A percentile compares a stretch with the other conserved stretches of the same genome.
These are phyloP conservation scores for Sphenopsis melanotis DNA, from an alignment of 2,797 vertebrate species.

Conservation along the genomic window DNA sequence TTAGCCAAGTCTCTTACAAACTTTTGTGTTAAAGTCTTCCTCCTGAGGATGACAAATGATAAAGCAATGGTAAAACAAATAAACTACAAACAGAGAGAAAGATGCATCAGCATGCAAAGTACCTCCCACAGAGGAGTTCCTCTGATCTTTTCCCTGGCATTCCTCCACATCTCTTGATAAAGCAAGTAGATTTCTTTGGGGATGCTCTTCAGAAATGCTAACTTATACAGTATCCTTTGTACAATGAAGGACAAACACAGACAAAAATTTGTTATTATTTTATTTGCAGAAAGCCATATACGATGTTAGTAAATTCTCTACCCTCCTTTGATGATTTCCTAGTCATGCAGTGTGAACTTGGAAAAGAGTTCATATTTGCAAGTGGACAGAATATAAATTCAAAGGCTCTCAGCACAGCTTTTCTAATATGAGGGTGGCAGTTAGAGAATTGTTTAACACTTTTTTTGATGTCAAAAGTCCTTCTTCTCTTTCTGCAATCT, in stretches of 20 bases:
- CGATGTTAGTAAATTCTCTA: background rate
- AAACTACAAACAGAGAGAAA: background rate
- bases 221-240: background rate
- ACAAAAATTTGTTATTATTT: background rate
- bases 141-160: background rate
- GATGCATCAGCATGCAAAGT: background rate
- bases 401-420: background rate
- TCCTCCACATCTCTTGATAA: background rate
- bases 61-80: background rate
- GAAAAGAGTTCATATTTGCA: background rate
- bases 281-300: background rate
- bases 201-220: background rate
- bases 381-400: background rate
- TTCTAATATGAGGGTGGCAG: background rate
- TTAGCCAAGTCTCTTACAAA: background rate
- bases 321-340: background rate
- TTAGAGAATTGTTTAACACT: background rate
- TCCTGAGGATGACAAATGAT: background rate
- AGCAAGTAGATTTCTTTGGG: background rate
- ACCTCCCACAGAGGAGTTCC: background rate
- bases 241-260: background rate
- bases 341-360: background rate
- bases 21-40: background rate
- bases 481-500: background rate
- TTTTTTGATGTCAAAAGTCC: background rate